Percentiles rank a stretch among this genome's conserved stretches.
These are phyloP conservation scores for Acanthopleura granulata DNA, from an alignment of 2,888 invertebrate genomes.

Conservation along the genomic window DNA sequence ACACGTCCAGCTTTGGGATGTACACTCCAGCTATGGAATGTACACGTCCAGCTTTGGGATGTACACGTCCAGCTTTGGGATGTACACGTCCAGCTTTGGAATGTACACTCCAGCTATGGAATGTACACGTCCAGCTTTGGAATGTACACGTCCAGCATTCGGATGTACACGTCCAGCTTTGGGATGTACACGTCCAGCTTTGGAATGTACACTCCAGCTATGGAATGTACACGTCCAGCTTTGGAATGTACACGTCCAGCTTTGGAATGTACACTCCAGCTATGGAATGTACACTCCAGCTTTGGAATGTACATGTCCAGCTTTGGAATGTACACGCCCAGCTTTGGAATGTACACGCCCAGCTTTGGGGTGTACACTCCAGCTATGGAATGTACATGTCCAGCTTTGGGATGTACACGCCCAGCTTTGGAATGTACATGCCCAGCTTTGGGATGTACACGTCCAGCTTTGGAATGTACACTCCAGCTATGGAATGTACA, in stretches of 20 bases:
- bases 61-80: neutral
- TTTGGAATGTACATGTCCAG: conserved; percentile 84
- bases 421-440: conserved; percentile 87
- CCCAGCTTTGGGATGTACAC: conserved; percentile 83
- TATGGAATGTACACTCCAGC: conserved; percentile 80
- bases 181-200: conserved; percentile 90
- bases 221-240: conserved; percentile 83
- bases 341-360: conserved; percentile 88
- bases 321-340: conserved; percentile 74
- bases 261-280: conserved; percentile 90
- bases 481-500: too few relatives aligned
- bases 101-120: too few relatives aligned
- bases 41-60: neutral
- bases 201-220: conserved; percentile 79
- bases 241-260: conserved; percentile 75
- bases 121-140: conserved; percentile 80
- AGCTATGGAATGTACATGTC: conserved; percentile 82
- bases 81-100: too few relatives aligned
- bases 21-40: neutral
- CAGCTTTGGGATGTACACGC: conserved; percentile 73
- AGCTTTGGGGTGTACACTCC: conserved; percentile 83
- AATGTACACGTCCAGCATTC: conserved; percentile 81
- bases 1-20: conserved; percentile 69
- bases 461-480: conserved; percentile 72
- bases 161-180: conserved; percentile 78